A percentile compares a stretch with the other conserved stretches of the same genome.
Evolutionary conservation across 1,140 invertebrate genomes (phyloP).

Genomic region (Zaprionus ghesquierei): DNA sequence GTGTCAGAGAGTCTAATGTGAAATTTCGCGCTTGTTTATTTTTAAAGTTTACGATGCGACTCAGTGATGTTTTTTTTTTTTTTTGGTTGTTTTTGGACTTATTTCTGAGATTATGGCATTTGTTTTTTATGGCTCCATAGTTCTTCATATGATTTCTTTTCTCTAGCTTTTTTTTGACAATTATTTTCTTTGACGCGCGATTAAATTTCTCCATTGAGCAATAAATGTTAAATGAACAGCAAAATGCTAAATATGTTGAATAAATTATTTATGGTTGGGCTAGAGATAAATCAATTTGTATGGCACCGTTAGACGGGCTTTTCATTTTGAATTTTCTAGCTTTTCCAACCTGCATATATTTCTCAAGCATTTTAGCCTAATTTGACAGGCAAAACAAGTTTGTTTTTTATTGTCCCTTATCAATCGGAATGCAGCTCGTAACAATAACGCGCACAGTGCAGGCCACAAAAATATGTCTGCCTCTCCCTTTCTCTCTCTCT

Average conservation of each 20-base stretch:
- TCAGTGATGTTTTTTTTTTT: slow-evolving; percentile 4
- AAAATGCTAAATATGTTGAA: slow-evolving; percentile 49
- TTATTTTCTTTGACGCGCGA: slow-evolving; percentile 38
- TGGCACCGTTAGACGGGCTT: slow-evolving; percentile 18
- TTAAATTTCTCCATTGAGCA: slow-evolving; percentile 49
- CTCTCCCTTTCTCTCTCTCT: neutral
- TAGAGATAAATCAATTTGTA: slow-evolving; percentile 44
- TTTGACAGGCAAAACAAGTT: slow-evolving; percentile 51
- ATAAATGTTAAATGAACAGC: slow-evolving; percentile 64
- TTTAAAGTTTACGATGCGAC: slow-evolving; percentile 67
- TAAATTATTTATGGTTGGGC: slow-evolving; percentile 40
- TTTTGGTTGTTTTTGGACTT: no score
- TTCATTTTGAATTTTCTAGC: slow-evolving; percentile 1
- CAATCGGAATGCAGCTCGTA: slow-evolving; percentile 19
- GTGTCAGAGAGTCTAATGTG: slow-evolving; percentile 28
- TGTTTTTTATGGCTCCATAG: slow-evolving; percentile 33
- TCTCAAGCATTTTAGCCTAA: slow-evolving; percentile 37
- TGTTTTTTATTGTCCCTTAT: slow-evolving; percentile 8
- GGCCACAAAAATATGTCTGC: slow-evolving; percentile 46
- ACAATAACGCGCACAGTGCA: slow-evolving; percentile 19
- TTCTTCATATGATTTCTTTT: slow-evolving; percentile 9
- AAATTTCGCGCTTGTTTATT: slow-evolving; percentile 67
- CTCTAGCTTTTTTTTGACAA: slow-evolving; percentile 34
- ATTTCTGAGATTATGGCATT: slow-evolving; percentile 12
- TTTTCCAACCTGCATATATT: slow-evolving; percentile 41